phyloP scores from a whole-genome alignment of 1,140 invertebrate species.

The Drosophila cardini region DNA sequence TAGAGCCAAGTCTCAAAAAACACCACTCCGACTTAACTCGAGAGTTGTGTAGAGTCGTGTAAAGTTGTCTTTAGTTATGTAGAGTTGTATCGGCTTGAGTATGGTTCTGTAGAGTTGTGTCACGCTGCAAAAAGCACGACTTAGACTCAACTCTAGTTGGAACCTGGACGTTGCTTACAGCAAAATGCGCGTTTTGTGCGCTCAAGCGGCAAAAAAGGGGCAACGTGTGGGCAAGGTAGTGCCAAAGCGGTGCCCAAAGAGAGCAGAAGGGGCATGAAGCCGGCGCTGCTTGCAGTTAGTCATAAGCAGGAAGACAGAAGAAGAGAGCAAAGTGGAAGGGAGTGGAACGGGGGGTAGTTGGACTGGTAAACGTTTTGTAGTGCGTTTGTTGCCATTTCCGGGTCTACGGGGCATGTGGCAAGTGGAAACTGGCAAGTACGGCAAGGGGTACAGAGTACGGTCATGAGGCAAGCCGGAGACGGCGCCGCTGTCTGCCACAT shows the following conservation, averaged over 20 bases:
- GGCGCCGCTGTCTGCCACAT: conserved; percentile 47
- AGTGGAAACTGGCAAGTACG: not conserved
- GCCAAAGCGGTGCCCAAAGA: not conserved
- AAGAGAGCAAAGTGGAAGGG: not conserved
- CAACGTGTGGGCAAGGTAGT: conserved; percentile 18
- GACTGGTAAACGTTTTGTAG: conserved; percentile 57
- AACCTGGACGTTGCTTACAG: conserved; percentile 9
- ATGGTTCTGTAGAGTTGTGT: not conserved
- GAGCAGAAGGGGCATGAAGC: not conserved
- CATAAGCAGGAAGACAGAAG: conserved; percentile 27
- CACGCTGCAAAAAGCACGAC: not conserved
- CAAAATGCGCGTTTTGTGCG: conserved; percentile 49
- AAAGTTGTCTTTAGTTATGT: not conserved
- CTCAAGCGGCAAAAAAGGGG: conserved; percentile 70
- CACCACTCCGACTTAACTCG: no score
- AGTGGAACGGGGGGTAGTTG: not conserved
- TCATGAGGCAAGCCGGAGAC: conserved; percentile 12
- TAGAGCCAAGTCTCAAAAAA: no score
- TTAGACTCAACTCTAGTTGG: conserved; percentile 11
- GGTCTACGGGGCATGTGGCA: conserved; percentile 13
- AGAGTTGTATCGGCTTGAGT: not conserved
- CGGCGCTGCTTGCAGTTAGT: conserved; percentile 58
- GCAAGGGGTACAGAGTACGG: not conserved
- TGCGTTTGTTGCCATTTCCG: conserved; percentile 81
- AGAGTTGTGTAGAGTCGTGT: not conserved